A percentile compares a stretch with the other conserved stretches of the same genome.
Conservation (phyloP, 1,140 invertebrate species). For the Halesus radiatus region DNA sequence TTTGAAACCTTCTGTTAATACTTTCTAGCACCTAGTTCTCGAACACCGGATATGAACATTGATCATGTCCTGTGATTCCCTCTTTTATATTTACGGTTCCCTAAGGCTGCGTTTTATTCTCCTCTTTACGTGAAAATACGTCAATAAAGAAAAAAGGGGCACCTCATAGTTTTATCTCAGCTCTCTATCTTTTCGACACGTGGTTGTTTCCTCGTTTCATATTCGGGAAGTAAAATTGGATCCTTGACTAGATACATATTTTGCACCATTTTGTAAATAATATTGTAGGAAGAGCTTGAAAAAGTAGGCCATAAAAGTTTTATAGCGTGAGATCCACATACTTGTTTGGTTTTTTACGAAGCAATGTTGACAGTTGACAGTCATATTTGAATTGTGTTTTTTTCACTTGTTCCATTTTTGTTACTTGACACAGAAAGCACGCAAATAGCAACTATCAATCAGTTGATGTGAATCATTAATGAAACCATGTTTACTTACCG, state of each 20-base stretch:
- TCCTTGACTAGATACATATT: constrained; percentile 8
- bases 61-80: constrained; percentile 26
- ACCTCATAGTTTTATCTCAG: constrained; percentile 17
- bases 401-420: too few species aligned
- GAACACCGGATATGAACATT: constrained; percentile 13
- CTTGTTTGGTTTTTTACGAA: neutral
- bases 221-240: constrained; percentile 10
- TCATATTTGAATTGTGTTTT: too few species aligned
- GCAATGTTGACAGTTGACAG: neutral
- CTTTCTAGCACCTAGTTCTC: neutral
- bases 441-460: too few species aligned
- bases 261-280: neutral
- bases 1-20: too few species aligned
- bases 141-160: constrained; percentile 28
- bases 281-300: neutral
- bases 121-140: constrained; percentile 16
- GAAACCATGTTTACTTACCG: too few species aligned
- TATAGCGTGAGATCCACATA: neutral
- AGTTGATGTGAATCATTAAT: too few species aligned
- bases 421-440: too few species aligned
- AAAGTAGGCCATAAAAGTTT: neutral
- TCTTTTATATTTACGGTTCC: neutral
- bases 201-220: constrained; percentile 3
- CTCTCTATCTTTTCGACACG: neutral
- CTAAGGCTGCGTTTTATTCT: constrained; percentile 29